Base-by-base conservation (phyloP, 2,113 vertebrate genomes). In the Ochotona curzoniae region DNA sequence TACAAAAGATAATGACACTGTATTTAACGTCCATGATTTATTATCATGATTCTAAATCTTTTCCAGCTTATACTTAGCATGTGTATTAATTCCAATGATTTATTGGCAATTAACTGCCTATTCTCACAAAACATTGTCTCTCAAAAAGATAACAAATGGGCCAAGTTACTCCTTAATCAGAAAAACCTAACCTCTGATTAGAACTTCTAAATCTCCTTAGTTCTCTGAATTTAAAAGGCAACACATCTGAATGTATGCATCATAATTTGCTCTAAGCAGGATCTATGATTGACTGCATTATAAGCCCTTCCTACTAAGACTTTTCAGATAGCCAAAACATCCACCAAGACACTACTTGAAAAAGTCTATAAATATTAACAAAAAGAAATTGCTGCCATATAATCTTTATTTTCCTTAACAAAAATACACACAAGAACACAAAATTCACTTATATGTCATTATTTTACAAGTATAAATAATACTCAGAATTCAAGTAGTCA, bases 381-480 rank as follows among this genome's bases (percentile, higher is more conserved):
- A 93, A 94, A 97, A 91, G 93, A 92, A 87, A 95, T 2, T 97
- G 94, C 96, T 97, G 95, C 96, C 97, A 98, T 90, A 96, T 76
- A 73, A 95, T 97, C 93, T 98, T 98, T 98, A 98, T 98, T 98
- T 98, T 98, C 95, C 96, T 98, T 97, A 98, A 98, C 97, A 98
- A 98, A 44, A 98, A 98, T 90, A 98, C 96, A 98, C 94, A 98
- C 96, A 96, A 96, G 96, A 97, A 97, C 97, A 98, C 94, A 98
- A 97, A 97, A 97, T 97, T 97, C 96, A 98, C 96, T 97, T 96
- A 82, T 84, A 86, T 91, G 87, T 86, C 96, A 97, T 97, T 98
- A 98, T 96, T 96, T 95, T 98, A 98, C 97, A 98, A 94, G 91
- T 98, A 98, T 98, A 98, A 98, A 98, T 98, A 98, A 97, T 96